These are phyloP conservation scores for Thryonomys swinderianus DNA, from an alignment of 2,113 vertebrate genomes.

Conservation along the genomic window DNA sequence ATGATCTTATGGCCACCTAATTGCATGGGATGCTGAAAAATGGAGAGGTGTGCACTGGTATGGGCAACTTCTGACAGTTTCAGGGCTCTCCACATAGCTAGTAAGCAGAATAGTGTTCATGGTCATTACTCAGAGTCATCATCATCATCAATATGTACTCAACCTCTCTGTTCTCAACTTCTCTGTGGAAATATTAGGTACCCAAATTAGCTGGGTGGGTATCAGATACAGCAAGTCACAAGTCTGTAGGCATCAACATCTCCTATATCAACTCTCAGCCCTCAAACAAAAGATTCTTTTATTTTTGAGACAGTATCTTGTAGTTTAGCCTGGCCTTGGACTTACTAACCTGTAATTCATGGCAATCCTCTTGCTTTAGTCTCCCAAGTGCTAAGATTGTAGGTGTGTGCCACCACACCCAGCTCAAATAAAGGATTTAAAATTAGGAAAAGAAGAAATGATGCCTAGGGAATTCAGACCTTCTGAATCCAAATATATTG, in stretches of 20 bases:
- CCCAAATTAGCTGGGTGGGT: not conserved
- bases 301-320: not conserved
- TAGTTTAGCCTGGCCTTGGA: not conserved
- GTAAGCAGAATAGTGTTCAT: not conserved
- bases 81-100: not conserved
- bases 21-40: not conserved
- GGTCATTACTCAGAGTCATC: not conserved
- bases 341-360: not conserved
- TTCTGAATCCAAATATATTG: slow-evolving; percentile 10
- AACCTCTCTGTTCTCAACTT: not conserved
- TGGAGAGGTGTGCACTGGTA: not conserved
- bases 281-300: not conserved
- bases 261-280: not conserved
- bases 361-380: not conserved
- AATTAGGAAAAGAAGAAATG: slow-evolving; percentile 22
- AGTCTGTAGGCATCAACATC: not conserved
- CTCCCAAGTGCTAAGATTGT: not conserved
- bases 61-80: not conserved
- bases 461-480: not conserved
- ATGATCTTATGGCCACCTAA: not conserved
- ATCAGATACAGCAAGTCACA: not conserved
- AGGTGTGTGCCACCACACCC: not conserved
- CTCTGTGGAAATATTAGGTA: not conserved
- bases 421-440: not conserved
- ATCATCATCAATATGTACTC: not conserved